Evolutionary conservation across 2,113 vertebrate genomes (phyloP).

Genomic region (Grallaria varia): DNA sequence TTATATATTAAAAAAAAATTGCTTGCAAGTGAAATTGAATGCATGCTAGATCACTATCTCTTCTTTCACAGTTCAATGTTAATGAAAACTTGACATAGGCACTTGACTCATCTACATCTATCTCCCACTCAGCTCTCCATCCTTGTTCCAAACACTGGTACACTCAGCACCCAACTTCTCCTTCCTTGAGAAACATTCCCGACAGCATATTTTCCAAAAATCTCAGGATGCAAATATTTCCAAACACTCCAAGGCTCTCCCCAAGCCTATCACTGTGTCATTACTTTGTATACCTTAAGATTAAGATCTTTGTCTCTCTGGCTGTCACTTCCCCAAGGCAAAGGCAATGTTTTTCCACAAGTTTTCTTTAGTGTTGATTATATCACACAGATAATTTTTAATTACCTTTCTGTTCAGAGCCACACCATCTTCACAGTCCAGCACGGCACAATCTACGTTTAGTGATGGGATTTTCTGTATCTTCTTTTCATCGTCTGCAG

Average conservation of each 20-base stretch:
- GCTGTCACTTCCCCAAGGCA: not conserved
- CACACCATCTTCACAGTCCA: constrained; percentile 97
- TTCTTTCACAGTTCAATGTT: not conserved
- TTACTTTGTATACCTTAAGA: not conserved
- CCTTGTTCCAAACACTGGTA: not conserved
- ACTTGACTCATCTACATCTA: not conserved
- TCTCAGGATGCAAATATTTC: not conserved
- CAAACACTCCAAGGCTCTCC: not conserved
- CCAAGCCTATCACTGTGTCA: not conserved
- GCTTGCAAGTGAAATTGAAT: not conserved
- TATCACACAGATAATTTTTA: constrained; percentile 7
- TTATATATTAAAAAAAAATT: not conserved
- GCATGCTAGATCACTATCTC: not conserved
- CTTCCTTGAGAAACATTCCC: not conserved
- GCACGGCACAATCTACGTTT: constrained; percentile 89
- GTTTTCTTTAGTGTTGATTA: not conserved
- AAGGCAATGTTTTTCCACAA: not conserved
- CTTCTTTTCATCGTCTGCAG: constrained; percentile 92
- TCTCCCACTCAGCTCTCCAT: not conserved
- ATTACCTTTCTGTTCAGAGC: constrained; percentile 94
- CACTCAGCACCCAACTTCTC: not conserved
- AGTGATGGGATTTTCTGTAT: constrained; percentile 88
- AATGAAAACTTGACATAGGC: not conserved
- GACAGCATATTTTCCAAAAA: not conserved
- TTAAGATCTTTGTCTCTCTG: not conserved